These are phyloP conservation scores for Heliconius erato DNA, from an alignment of 2,888 invertebrate genomes.

Conservation along the genomic window DNA sequence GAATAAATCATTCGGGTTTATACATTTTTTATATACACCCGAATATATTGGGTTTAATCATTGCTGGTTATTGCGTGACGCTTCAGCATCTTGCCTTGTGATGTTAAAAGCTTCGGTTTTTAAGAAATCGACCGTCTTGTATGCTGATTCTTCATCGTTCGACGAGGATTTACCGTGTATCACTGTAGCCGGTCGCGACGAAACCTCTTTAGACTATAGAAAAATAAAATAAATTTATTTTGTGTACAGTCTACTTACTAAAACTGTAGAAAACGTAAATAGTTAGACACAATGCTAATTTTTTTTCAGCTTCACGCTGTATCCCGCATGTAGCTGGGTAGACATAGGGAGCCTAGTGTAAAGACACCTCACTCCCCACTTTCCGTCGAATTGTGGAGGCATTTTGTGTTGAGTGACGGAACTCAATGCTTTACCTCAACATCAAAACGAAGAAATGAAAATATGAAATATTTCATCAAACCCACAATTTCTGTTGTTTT, in stretches of 20 bases:
- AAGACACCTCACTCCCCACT: too few species aligned
- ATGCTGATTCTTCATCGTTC: slow-evolving; percentile 86
- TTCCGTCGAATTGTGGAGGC: too few species aligned
- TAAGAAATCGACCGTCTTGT: slow-evolving; percentile 96
- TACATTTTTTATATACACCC: slow-evolving; percentile 42
- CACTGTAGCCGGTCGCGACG: slow-evolving; percentile 50
- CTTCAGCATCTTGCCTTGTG: slow-evolving; percentile 92
- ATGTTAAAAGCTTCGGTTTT: slow-evolving; percentile 97
- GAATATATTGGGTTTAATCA: slow-evolving; percentile 49
- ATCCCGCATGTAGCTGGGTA: too few species aligned
- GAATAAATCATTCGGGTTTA: slow-evolving; percentile 45
- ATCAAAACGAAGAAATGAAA: too few species aligned
- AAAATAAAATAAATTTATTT: slow-evolving; percentile 11
- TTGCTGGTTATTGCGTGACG: slow-evolving; percentile 80
- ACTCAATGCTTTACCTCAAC: too few species aligned
- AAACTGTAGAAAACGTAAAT: slow-evolving; percentile 47
- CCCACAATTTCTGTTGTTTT: too few species aligned
- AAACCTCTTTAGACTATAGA: slow-evolving; percentile 56
- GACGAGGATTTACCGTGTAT: slow-evolving; percentile 69
- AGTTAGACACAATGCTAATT: neutral
- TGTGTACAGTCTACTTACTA: too few species aligned
- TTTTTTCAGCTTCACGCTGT: too few species aligned
- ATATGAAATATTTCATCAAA: too few species aligned
- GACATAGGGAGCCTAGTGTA: too few species aligned
- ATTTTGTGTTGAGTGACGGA: too few species aligned